Conservation (phyloP, 2,888 invertebrate species). For the Nezara viridula region DNA sequence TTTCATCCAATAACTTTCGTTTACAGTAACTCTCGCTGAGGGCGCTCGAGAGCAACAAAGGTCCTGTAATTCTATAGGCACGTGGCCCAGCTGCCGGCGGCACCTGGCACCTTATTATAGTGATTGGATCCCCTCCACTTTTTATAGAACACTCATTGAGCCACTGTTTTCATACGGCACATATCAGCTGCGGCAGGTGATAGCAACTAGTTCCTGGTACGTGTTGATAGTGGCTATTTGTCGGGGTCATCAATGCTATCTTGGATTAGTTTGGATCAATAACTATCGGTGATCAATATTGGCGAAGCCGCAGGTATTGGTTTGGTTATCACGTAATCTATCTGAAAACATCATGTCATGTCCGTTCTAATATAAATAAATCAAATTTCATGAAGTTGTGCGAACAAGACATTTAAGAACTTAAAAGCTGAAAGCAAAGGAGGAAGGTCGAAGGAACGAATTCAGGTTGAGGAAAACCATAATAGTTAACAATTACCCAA, state of each 20-base stretch:
- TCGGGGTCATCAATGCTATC: background rate
- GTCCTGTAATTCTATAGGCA: constrained; percentile 53
- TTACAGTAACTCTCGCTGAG: constrained; percentile 50
- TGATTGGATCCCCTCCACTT: constrained; percentile 53
- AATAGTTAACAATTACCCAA: too few relatives aligned
- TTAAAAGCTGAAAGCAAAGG: too few relatives aligned
- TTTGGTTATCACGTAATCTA: background rate
- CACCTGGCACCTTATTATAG: constrained; percentile 57
- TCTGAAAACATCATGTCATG: background rate
- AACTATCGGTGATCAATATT: background rate
- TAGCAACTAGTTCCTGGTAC: constrained; percentile 51
- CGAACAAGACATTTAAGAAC: too few relatives aligned
- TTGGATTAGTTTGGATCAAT: background rate
- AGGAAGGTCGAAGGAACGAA: too few relatives aligned
- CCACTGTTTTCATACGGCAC: constrained; percentile 46
- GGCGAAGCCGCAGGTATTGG: background rate
- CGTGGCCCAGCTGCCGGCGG: constrained; percentile 53
- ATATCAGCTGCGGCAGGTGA: constrained; percentile 51
- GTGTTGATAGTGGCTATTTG: constrained; percentile 44
- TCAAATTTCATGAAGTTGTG: too few relatives aligned
- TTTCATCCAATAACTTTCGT: constrained; percentile 47
- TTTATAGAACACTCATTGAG: constrained; percentile 47
- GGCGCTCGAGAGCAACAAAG: constrained; percentile 47
- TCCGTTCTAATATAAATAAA: too few relatives aligned
- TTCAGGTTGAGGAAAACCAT: too few relatives aligned